A percentile compares a stretch with the other conserved stretches of the same genome.
Evolutionary conservation across 1,140 invertebrate genomes (phyloP).

Genomic region (Holcopasites calliopsidis): DNA sequence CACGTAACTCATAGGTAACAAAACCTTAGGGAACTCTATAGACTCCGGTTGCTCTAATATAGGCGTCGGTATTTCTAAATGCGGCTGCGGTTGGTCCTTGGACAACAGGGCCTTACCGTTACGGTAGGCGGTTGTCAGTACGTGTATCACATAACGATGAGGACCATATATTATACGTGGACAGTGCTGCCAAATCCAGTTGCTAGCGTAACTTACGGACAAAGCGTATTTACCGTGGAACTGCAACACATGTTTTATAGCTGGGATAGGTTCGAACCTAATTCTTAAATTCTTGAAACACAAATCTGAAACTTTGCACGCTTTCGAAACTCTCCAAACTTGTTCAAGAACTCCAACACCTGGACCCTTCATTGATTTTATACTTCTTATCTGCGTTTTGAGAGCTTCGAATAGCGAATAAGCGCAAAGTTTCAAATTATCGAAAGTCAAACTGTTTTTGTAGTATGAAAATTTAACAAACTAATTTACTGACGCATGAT

Average conservation of each 20-base stretch:
- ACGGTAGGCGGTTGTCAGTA: constrained; percentile 88
- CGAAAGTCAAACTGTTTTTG: no score
- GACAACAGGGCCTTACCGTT: constrained; percentile 80
- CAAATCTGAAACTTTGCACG: not conserved
- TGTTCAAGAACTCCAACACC: no score
- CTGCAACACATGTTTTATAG: constrained; percentile 64
- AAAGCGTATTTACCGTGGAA: constrained; percentile 89
- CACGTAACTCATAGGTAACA: constrained; percentile 85
- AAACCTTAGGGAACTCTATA: constrained; percentile 70
- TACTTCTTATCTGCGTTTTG: no score
- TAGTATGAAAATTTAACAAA: no score
- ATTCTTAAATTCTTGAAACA: no score
- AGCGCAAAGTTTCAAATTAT: no score
- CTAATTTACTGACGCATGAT: constrained; percentile 83
- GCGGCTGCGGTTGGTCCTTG: constrained; percentile 70
- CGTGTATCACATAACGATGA: constrained; percentile 89
- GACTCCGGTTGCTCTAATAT: constrained; percentile 84
- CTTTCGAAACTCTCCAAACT: no score
- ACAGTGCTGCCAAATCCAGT: constrained; percentile 89
- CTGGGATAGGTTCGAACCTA: not conserved
- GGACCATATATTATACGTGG: constrained; percentile 87
- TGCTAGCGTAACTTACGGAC: constrained; percentile 86
- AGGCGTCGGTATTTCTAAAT: constrained; percentile 86
- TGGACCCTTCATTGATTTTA: no score
- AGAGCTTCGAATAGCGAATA: no score